Percentiles rank a stretch among this genome's conserved stretches.
phyloP scores from a whole-genome alignment of 1,140 invertebrate species.

The Euwallacea similis region DNA sequence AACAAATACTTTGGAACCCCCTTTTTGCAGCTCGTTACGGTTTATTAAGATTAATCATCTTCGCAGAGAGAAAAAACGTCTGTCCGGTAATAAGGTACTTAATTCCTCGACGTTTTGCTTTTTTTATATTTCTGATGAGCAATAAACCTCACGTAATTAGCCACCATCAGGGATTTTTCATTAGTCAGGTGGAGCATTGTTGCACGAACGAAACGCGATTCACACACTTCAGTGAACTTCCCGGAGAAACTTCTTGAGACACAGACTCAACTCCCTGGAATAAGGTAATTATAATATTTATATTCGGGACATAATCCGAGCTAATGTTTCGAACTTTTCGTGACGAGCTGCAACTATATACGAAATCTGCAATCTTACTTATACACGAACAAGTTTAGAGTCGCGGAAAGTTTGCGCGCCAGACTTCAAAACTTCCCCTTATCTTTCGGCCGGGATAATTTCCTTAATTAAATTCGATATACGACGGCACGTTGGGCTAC shows the following conservation, averaged over 20 bases:
- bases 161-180: background rate
- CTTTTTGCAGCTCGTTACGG: constrained; percentile 8
- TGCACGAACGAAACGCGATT: background rate
- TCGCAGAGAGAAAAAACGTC: background rate
- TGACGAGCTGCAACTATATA: constrained; percentile 29
- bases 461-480: constrained; percentile 35
- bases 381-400: constrained; percentile 28
- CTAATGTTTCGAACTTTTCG: constrained; percentile 32
- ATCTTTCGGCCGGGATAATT: constrained; percentile 27
- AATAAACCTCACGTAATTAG: constrained; percentile 3
- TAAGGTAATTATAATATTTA: constrained; percentile 28
- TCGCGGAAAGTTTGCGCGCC: constrained; percentile 21
- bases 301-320: constrained; percentile 27
- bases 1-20: background rate
- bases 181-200: background rate
- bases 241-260: background rate
- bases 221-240: background rate
- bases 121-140: background rate
- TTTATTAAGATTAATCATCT: constrained; percentile 14
- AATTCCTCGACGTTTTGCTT: background rate
- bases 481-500: constrained; percentile 19
- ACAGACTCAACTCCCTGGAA: constrained; percentile 11
- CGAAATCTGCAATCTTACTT: constrained; percentile 32
- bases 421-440: constrained; percentile 29
- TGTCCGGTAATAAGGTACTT: constrained; percentile 11